A percentile compares a stretch with the other conserved stretches of the same genome.
phyloP scores from a whole-genome alignment of 1,140 invertebrate genomes.

The Drosophila lacertosa region DNA sequence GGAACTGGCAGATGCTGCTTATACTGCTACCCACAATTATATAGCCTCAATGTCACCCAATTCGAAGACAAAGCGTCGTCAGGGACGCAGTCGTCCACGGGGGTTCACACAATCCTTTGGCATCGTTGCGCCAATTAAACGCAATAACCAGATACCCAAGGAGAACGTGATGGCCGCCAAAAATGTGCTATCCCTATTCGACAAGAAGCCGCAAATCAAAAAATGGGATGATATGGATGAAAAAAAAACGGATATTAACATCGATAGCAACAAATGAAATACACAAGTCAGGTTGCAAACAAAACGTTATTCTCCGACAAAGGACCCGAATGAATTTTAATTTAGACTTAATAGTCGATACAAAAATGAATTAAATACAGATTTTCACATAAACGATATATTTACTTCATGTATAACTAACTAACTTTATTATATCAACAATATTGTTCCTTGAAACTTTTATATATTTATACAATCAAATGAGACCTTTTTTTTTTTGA shows the following conservation, averaged over 20 bases:
- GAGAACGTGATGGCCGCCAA: constrained; percentile 6
- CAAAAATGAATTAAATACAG: too few species aligned
- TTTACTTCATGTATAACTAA: too few species aligned
- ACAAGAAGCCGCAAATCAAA: constrained; percentile 2
- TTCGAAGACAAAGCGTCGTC: constrained; percentile 15
- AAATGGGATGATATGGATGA: neutral
- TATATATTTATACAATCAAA: too few species aligned
- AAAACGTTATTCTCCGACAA: neutral
- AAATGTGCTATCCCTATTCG: constrained; percentile 9
- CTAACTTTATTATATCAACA: too few species aligned
- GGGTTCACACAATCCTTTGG: constrained; percentile 34
- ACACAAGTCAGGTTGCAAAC: neutral
- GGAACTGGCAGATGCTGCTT: neutral
- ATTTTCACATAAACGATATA: too few species aligned
- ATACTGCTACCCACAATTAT: too few species aligned
- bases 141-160: neutral
- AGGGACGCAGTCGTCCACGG: constrained; percentile 21
- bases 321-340: neutral
- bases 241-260: neutral
- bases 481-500: neutral
- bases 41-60: neutral
- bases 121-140: constrained; percentile 26
- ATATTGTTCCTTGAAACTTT: too few species aligned
- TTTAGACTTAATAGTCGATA: too few species aligned
- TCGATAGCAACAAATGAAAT: neutral